Base-by-base conservation (phyloP, 2,113 vertebrate species). In the Reinhardtius hippoglossoides region DNA sequence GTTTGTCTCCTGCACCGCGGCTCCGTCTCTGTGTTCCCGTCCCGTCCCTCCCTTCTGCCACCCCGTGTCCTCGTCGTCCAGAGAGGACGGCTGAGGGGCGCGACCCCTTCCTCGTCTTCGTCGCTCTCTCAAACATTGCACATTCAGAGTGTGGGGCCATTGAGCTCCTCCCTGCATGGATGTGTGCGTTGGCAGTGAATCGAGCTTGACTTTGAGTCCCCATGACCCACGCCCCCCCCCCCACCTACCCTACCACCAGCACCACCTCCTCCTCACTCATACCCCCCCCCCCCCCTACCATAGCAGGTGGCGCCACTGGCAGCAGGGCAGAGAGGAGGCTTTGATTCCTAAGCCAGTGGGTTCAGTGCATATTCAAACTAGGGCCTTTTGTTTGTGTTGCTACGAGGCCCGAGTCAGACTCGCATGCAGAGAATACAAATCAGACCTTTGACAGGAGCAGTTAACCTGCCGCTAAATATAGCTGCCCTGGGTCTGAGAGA, bases 391-490 rank as follows among this genome's bases (percentile, higher is more conserved):
- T 94, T 93, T 93, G 89, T 92, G 92, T 90, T 82, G 84, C 89
- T 81, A 88, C 80, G 69, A 88, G 91, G 90, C 90, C 82, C 90
- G 67, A 91, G 91, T 92, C 89, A 87, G 87, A 87, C 84, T 85
- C n/a, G 81, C 92, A 93, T 92, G 93, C 90, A 84, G 89, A 89
- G 93, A 93, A 94, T 94, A 94, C 93, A 93, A 93, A 94, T 94
- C 93, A 94, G 91, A 94, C 92, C 93, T 93, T 90, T 94, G 93
- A 93, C 93, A 94, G 91, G 89, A 90, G 90, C 92, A 91, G 91
- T 94, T 94, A 94, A 94, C 93, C 93, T 94, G 91, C 71, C 72
- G 88, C 93, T 94, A 93, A 93, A 94, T 94, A 94, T 94, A 94
- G 93, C 87, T 78, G 88, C 90, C 87, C 88, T 65, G 86, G 87